These are phyloP conservation scores for Prionailurus viverrinus DNA, from an alignment of 2,113 vertebrate genomes.

Conservation along the genomic window DNA sequence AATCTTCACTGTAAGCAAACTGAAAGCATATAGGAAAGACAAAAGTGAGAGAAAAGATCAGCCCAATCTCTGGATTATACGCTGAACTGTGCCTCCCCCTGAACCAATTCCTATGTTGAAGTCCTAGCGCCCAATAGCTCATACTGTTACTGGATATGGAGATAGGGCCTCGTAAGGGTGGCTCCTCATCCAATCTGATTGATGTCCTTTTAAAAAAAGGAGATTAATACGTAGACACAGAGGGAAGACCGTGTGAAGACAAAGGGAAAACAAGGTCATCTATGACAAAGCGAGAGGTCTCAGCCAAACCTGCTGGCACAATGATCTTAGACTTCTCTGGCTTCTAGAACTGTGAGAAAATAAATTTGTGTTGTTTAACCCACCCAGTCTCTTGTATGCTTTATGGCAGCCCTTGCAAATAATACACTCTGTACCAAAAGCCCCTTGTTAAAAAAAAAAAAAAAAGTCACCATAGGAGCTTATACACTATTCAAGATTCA, in stretches of 20 bases:
- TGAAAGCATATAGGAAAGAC: not conserved
- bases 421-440: not conserved
- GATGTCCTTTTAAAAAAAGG: not conserved
- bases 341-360: not conserved
- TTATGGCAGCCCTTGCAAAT: not conserved
- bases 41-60: not conserved
- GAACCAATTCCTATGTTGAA: not conserved
- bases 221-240: not conserved
- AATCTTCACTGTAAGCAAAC: conserved; percentile 1
- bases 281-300: not conserved
- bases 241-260: not conserved
- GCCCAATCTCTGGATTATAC: not conserved
- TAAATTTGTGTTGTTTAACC: not conserved
- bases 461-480: not conserved
- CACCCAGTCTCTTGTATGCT: not conserved
- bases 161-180: not conserved
- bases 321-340: not conserved
- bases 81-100: not conserved
- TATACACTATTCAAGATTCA: not conserved
- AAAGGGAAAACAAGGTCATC: not conserved
- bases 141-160: not conserved
- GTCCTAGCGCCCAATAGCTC: not conserved
- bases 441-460: not conserved
- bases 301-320: not conserved
- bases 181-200: not conserved